Conservation (phyloP, 2,888 invertebrate genomes). For the Eucera pruinosa region DNA sequence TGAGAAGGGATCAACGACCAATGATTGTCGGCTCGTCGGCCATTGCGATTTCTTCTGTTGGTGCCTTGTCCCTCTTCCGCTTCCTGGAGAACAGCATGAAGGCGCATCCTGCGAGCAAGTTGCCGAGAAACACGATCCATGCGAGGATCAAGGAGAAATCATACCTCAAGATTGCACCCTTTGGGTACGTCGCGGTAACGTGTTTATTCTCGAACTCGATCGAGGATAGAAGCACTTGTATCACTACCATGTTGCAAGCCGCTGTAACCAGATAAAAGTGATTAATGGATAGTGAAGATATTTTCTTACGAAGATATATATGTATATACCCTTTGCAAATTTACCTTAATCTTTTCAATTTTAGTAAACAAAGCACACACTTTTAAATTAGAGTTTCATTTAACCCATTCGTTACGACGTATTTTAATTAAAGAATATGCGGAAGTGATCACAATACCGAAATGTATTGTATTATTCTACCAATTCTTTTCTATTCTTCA, state of each 20-base stretch:
- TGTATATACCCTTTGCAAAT: too few species aligned
- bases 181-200: slow-evolving; percentile 89
- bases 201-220: slow-evolving; percentile 89
- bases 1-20: slow-evolving; percentile 81
- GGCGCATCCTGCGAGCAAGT: slow-evolving; percentile 88
- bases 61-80: slow-evolving; percentile 93
- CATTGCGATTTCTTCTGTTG: slow-evolving; percentile 92
- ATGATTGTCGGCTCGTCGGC: slow-evolving; percentile 94
- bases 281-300: not conserved
- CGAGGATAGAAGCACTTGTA: slow-evolving; percentile 91
- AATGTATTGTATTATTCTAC: too few species aligned
- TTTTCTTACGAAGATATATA: not conserved
- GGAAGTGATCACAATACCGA: too few species aligned
- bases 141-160: slow-evolving; percentile 91
- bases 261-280: slow-evolving; percentile 84
- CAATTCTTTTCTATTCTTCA: too few species aligned
- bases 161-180: slow-evolving; percentile 88
- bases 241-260: slow-evolving; percentile 91
- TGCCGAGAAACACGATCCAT: slow-evolving; percentile 91
- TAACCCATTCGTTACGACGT: too few species aligned
- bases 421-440: too few species aligned
- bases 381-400: too few species aligned
- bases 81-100: slow-evolving; percentile 94
- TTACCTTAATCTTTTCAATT: too few species aligned
- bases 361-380: too few species aligned